Base-by-base conservation (phyloP, 1,140 invertebrate species). In the Sogatella furcifera region DNA sequence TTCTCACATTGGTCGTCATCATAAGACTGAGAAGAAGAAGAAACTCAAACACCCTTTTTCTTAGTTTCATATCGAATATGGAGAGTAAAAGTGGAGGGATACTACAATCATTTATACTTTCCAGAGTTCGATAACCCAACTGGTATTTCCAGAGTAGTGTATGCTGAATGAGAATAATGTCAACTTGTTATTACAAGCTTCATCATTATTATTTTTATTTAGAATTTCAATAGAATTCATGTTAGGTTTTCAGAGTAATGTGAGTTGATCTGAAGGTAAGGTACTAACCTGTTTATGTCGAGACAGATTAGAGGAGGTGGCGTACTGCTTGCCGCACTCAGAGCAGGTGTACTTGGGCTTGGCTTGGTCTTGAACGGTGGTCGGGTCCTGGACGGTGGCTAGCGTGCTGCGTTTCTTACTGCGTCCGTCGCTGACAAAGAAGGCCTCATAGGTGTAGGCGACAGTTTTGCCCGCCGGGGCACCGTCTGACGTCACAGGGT, bases 301-400 rank as follows among this genome's bases (percentile, higher is more conserved):
- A 14, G 92, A 96, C 49, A 98, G 80, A 73, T 98, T 98, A 22
- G 91, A 95, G 1, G 92, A 95, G 0, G 95, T 98, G 14, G 96
- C 94, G 69, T 98, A 98, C 66, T 92, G 85, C 70, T 97, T 97
- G 15, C 95, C 95, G 68, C 96, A 98, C 69, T 97, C 92, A 59
- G 82, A 85, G 72, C 96, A 98, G n/a, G 86, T 84, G 74, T 95
- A 97, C 63, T 79, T 76, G 41, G 74, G 57, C 11, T 61, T 55
- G 10, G 42, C 46, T 17, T 57, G 31, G 52, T 44, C 22, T 28
- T 24, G 34, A 43, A 15, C 24, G 54, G 9, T 15, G 41, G 6
- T 52, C 34, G 21, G 31, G 41, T 52, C 53, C n/a, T 11, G 17
- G 9, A 49, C 24, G 19, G 54, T 13, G 44, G 24, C 9, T 22